Evolutionary conservation across 2,888 invertebrate genomes (phyloP), one percentile per base, ranked within the genome.

Genomic region (Chloroclystis v-ata): DNA sequence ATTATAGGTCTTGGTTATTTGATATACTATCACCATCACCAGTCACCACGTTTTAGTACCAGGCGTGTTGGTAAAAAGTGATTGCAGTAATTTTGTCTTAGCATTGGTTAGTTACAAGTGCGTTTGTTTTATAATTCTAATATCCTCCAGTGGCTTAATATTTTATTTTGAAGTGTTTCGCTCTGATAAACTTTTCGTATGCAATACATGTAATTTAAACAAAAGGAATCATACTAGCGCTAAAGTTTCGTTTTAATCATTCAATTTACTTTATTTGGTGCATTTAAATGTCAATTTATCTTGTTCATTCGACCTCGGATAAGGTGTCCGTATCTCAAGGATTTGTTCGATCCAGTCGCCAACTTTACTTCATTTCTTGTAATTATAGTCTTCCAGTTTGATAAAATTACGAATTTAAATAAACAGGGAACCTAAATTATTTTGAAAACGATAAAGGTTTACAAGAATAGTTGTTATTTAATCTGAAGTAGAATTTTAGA

Each of bases 241-340:
- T 49, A 29, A 40, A 29, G 3, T 20, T 20, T n/a, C n/a, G 20
- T 20, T 20, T 20, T 26, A 47, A 24, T 25, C 24, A 33, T 43
- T 37, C 29, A 38, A 47, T 56, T 28, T 37, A 20, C 40, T 32
- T 43, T 29, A 29, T 40, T 30, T 41, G 46, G 40, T 55, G 57
- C 57, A 47, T 56, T 20, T 14, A 25, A 49, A 52, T 50, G 40
- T 33, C 40, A 33, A 54, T 56, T 58, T 52, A 45, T 51, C 50
- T 52, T 52, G 49, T 47, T 47, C 47, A 13, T 37, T 28, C 26
- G 47, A 53, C 59, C 59, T 56, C 54, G 42, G 42, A 35, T 37
- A 49, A 46, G 20, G 48, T 51, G 47, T 47, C 49, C 43, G 51
- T 29, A 43, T 52, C 48, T 50, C 53, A 57, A 58, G 52, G 56